Percentiles rank a stretch among this genome's conserved stretches.
Conservation (phyloP, 2,888 invertebrate species). For the Polymixis lichenea region DNA sequence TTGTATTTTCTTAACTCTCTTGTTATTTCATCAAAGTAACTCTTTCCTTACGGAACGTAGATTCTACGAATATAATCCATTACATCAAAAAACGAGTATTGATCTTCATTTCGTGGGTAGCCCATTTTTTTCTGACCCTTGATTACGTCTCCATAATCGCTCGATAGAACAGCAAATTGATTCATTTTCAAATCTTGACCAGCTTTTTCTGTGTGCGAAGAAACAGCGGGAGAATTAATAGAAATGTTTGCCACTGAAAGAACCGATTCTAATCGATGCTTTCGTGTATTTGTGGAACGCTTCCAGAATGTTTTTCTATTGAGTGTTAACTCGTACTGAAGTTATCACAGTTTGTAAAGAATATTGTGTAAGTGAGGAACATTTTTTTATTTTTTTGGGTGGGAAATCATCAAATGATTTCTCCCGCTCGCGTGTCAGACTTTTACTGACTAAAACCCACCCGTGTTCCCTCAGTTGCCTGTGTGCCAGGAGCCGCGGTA, state of each 20-base stretch:
- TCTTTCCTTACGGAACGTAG: not conserved
- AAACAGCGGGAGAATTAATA: slow-evolving; percentile 36
- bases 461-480: too few species aligned
- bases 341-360: slow-evolving; percentile 38
- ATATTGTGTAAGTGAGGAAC: slow-evolving; percentile 34
- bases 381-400: too few species aligned
- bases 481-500: too few species aligned
- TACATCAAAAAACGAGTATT: slow-evolving; percentile 6
- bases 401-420: too few species aligned
- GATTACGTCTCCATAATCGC: slow-evolving; percentile 43
- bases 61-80: not conserved
- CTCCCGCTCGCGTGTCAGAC: too few species aligned
- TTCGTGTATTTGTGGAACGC: slow-evolving; percentile 49
- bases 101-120: slow-evolving; percentile 23
- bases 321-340: slow-evolving; percentile 48
- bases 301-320: slow-evolving; percentile 55
- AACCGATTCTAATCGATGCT: slow-evolving; percentile 30
- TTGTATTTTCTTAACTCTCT: not conserved
- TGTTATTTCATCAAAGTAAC: not conserved
- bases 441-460: too few species aligned
- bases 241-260: slow-evolving; percentile 18
- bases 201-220: slow-evolving; percentile 38
- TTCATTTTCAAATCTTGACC: slow-evolving; percentile 50
- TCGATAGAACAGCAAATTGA: slow-evolving; percentile 42
- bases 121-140: slow-evolving; percentile 27